Evolutionary conservation across 2,888 invertebrate genomes (phyloP), one percentile per base, ranked within the genome.

Genomic region (Allacma fusca): DNA sequence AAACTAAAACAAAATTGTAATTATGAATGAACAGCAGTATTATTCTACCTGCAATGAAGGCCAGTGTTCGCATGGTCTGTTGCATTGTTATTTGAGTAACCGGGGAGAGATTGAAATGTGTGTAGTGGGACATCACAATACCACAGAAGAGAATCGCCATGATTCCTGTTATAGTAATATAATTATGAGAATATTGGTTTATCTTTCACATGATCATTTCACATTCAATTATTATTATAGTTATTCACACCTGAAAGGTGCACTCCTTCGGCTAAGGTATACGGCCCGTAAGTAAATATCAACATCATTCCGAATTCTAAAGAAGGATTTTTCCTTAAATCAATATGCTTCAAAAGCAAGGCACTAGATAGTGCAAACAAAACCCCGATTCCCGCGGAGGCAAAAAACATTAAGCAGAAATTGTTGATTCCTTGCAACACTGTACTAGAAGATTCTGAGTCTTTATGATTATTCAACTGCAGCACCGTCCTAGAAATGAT

Each of bases 61-160:
- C 95, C 78, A 99, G 88, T 0, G 98, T 98, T 85, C 97, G 90
- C 91, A 99, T 95, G 0, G 98, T 98, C 88, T 98, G 98, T 87
- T 98, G 98, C 94, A 99, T 98, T 2, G 98, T 98, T 73, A 99
- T 97, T 89, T 99, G 99, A 0, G 98, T 98, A 24, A 99, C 94
- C 0, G 98, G 98, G 0, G 98, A 98, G 64, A 99, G 88, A 87
- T 99, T 99, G 86, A 95, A 96, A 89, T 99, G 99, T 19, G 98
- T 98, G 87, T 99, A 99, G 87, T 99, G 99, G 0, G 98, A 98
- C 99, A 99, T 99, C 0, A 98, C 97, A 86, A 99, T 96, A 9
- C 98, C 99, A 88, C 97, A 97, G 87, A 98, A 98, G 83, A 99
- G 88, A 85, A 99, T 99, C 9, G 99, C 98, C 98, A 99, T 99